These are phyloP conservation scores for Limnephilus rhombicus DNA, from an alignment of 2,888 invertebrate species.

Conservation along the genomic window DNA sequence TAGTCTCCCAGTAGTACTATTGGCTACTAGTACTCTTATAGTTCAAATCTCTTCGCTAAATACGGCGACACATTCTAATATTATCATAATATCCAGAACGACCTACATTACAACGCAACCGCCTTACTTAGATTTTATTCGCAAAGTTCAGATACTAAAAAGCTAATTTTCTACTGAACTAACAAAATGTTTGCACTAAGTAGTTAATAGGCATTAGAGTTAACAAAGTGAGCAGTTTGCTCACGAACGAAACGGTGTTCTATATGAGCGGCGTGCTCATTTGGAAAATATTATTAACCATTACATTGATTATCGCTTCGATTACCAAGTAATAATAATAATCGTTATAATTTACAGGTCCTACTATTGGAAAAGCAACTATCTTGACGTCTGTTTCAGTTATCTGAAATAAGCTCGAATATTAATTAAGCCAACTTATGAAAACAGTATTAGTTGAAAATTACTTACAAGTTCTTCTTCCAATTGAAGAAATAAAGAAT, in stretches of 20 bases:
- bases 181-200: neutral
- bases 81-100: neutral
- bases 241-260: neutral
- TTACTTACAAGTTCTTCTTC: too few relatives aligned
- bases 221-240: neutral
- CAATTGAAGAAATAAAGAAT: too few relatives aligned
- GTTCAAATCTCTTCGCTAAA: neutral
- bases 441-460: neutral
- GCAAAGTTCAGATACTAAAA: neutral
- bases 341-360: neutral
- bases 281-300: slow-evolving; percentile 1
- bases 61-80: neutral
- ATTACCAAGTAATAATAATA: neutral
- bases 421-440: neutral
- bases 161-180: neutral
- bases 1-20: neutral
- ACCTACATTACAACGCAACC: neutral
- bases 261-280: neutral
- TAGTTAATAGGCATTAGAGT: neutral
- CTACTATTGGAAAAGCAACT: neutral
- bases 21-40: neutral
- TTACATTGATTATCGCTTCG: neutral
- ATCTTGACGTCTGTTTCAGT: neutral
- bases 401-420: neutral
- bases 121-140: neutral